Conservation (phyloP, 2,888 invertebrate genomes). For the Bursaphelenchus okinawaensis region DNA sequence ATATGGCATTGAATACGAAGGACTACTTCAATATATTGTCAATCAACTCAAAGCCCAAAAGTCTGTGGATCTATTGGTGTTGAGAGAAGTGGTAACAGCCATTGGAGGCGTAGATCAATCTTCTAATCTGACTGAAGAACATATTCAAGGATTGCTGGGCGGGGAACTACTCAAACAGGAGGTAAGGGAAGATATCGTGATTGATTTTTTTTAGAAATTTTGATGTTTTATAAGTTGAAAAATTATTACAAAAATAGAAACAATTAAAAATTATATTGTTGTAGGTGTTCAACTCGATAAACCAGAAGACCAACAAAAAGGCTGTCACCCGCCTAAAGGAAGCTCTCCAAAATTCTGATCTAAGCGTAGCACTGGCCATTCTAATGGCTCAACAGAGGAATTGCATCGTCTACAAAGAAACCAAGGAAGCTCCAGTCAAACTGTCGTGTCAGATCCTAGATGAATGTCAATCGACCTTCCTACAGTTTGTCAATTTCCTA, state of each 20-base stretch:
- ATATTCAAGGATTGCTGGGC: conserved; percentile 91
- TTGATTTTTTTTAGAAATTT: background rate
- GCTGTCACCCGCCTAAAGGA: conserved; percentile 90
- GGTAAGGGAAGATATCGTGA: conserved; percentile 64
- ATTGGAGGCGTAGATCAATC: conserved; percentile 98
- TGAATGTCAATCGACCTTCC: conserved; percentile 90
- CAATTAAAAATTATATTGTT: no score
- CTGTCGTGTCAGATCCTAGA: conserved; percentile 74
- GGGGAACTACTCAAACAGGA: conserved; percentile 90
- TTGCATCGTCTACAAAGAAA: conserved; percentile 73
- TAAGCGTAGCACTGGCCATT: conserved; percentile 83
- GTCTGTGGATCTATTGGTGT: conserved; percentile 74
- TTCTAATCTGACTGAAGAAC: conserved; percentile 90
- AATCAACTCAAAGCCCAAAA: conserved; percentile 93
- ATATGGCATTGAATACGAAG: conserved; percentile 88
- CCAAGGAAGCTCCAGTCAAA: conserved; percentile 61
- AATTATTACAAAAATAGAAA: no score
- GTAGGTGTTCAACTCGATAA: conserved; percentile 92
- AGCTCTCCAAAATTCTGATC: conserved; percentile 82
- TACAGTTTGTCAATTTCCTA: conserved; percentile 93
- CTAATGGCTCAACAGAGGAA: conserved; percentile 94
- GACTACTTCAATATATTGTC: conserved; percentile 88
- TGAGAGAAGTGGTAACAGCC: conserved; percentile 95
- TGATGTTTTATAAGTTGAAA: conserved; percentile 1
- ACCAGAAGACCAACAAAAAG: conserved; percentile 83